Evolutionary conservation across 1,140 invertebrate species (phyloP), one percentile per base, ranked within the genome.

Genomic region (Hyphantria cunea): DNA sequence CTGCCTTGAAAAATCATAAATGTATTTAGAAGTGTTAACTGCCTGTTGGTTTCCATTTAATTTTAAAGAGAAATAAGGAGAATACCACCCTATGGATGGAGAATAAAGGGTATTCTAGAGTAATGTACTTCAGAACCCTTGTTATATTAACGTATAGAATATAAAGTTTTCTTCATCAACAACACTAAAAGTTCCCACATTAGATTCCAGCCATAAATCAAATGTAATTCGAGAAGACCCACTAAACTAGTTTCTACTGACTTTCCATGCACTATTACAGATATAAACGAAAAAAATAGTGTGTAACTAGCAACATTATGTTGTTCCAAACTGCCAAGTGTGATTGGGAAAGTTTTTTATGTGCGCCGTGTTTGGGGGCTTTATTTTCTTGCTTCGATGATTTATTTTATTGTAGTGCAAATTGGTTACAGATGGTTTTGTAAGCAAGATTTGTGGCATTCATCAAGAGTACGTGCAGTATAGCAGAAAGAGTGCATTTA

Each of bases 321-420:
- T 49, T 10, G 45, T 31, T 25, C 13, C 13, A 49, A 45, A 58
- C 15, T 10, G 8, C 33, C 44, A 58, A 58, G 33, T 58, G 55
- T 58, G 55, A 58, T 58, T 58, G 55, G 55, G 14, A 58, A 58
- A 58, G 10, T 58, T 58, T 58, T 58, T 58, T 58, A 58, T 58
- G 55, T 58, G 42, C 33, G 39, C 6, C 14, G 17, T 54, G 45
- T 58, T 58, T 9, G 31, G 15, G 6, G 15, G 31, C 47, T 9
- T 8, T 47, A 45, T 31, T 37, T n/a, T 6, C 25, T 25, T 25
- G 17, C 14, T 47, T 17, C 12, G 33, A 58, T 58, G 55, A 58
- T 58, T 58, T 58, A 58, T 58, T 58, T 49, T 49, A 58, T 49
- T 58, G 45, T 12, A 12, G 55, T 39, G 45, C 34, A 49, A 58